Conservation (phyloP, 2,888 invertebrate genomes). For the Drosophila acutilabella region DNA sequence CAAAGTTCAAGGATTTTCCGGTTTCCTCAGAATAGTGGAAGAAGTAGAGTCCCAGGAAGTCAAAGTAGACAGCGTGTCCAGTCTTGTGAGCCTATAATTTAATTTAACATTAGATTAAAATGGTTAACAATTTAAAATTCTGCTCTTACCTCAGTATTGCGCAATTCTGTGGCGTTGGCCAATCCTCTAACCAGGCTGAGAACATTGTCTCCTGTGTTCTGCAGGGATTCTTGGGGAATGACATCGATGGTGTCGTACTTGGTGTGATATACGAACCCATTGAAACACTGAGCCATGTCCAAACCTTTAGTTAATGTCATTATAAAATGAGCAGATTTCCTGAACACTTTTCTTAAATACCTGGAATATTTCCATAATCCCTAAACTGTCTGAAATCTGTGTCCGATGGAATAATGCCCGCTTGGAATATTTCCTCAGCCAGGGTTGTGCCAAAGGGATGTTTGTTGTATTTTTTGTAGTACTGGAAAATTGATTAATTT, state of each 20-base stretch:
- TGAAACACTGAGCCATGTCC: constrained; percentile 90
- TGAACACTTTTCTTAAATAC: constrained; percentile 8
- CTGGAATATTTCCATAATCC: constrained; percentile 69
- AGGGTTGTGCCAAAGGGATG: constrained; percentile 87
- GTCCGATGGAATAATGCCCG: constrained; percentile 88
- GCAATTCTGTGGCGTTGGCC: constrained; percentile 84
- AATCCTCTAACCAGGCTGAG: constrained; percentile 86
- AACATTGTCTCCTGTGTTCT: constrained; percentile 90
- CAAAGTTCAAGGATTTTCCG: constrained; percentile 82
- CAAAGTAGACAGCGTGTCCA: constrained; percentile 88
- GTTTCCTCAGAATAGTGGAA: constrained; percentile 87
- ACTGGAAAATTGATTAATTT: constrained; percentile 65
- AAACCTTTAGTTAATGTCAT: constrained; percentile 86
- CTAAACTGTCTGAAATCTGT: constrained; percentile 64
- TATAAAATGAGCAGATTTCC: background rate
- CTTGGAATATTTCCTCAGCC: constrained; percentile 88
- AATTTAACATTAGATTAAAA: background rate
- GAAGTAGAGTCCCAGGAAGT: constrained; percentile 89
- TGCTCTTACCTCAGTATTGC: constrained; percentile 64
- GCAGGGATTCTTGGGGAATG: constrained; percentile 89
- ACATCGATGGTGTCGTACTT: constrained; percentile 88
- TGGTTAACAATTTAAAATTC: background rate
- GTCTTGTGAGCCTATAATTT: constrained; percentile 81
- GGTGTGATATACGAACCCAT: constrained; percentile 92
- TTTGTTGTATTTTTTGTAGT: constrained; percentile 85